phyloP scores from a whole-genome alignment of 2,113 vertebrate genomes.

The Melanostigma gelatinosum region DNA sequence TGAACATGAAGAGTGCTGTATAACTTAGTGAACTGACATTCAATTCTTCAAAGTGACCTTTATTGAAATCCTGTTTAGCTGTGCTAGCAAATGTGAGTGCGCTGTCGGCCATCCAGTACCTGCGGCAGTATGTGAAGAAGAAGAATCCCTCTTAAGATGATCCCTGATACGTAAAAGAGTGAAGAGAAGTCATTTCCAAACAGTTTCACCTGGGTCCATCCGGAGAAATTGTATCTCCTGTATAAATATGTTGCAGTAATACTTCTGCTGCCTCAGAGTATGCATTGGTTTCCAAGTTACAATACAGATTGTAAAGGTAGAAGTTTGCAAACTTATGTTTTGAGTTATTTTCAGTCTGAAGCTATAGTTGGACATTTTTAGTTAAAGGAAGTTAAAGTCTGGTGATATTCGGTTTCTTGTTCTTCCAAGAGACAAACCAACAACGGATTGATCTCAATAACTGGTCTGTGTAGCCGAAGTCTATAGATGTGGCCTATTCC shows the following conservation, averaged over 20 bases:
- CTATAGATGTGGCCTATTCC: neutral
- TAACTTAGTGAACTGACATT: neutral
- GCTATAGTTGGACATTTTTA: neutral
- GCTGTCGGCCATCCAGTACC: conserved; percentile 94
- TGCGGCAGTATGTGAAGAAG: conserved; percentile 83
- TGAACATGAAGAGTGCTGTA: neutral
- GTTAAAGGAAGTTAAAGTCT: neutral
- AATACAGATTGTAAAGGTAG: neutral
- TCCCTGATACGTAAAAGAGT: conserved; percentile 46
- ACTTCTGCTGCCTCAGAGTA: neutral
- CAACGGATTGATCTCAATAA: neutral
- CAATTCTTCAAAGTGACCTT: conserved; percentile 30
- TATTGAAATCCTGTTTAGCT: conserved; percentile 81
- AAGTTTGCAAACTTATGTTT: neutral
- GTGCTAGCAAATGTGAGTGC: conserved; percentile 93
- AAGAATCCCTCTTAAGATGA: conserved; percentile 50
- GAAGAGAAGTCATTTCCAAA: conserved; percentile 46
- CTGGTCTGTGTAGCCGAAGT: neutral
- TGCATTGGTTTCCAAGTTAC: neutral
- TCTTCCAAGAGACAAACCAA: neutral
- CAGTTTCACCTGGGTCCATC: conserved; percentile 69
- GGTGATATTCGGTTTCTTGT: neutral
- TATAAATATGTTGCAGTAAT: neutral
- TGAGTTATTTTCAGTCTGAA: neutral
- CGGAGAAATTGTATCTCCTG: conserved; percentile 7